Conservation (phyloP, 2,888 invertebrate species). For the Stenolophus ochropezus region DNA sequence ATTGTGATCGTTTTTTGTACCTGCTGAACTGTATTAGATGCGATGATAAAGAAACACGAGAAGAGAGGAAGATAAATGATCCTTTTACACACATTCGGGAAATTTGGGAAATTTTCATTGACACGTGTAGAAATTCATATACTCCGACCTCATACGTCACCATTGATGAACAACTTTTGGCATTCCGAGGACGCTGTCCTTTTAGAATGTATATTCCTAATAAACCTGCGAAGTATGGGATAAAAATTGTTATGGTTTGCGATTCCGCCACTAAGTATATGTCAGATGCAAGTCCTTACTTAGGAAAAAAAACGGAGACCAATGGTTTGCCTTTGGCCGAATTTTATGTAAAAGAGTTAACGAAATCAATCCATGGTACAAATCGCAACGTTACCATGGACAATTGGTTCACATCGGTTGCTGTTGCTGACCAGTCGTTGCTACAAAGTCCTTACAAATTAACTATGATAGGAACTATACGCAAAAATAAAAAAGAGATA, state of each 20-base stretch:
- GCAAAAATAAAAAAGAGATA: constrained; percentile 68
- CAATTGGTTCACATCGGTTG: constrained; percentile 69
- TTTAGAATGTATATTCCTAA: constrained; percentile 68
- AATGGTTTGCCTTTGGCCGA: constrained; percentile 62
- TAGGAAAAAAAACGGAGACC: constrained; percentile 65
- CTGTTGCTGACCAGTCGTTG: constrained; percentile 66
- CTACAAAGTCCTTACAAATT: constrained; percentile 67
- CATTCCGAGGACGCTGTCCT: constrained; percentile 64
- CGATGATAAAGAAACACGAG: constrained; percentile 63
- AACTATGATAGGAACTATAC: constrained; percentile 67
- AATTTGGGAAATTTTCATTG: constrained; percentile 63
- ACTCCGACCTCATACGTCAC: constrained; percentile 63
- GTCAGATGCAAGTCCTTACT: constrained; percentile 66
- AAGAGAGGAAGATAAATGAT: constrained; percentile 62
- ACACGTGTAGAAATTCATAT: constrained; percentile 62
- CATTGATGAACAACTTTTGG: constrained; percentile 66
- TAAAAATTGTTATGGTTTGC: constrained; percentile 67
- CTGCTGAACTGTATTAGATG: constrained; percentile 64
- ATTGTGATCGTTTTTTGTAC: constrained; percentile 63
- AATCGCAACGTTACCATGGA: constrained; percentile 66
- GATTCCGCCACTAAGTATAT: constrained; percentile 66
- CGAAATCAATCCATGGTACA: constrained; percentile 64
- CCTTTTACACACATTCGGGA: constrained; percentile 61
- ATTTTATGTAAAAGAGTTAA: constrained; percentile 65
- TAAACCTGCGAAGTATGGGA: constrained; percentile 67